Evolutionary conservation across 2,113 vertebrate genomes (phyloP).

Genomic region (Ictidomys tridecemlineatus): DNA sequence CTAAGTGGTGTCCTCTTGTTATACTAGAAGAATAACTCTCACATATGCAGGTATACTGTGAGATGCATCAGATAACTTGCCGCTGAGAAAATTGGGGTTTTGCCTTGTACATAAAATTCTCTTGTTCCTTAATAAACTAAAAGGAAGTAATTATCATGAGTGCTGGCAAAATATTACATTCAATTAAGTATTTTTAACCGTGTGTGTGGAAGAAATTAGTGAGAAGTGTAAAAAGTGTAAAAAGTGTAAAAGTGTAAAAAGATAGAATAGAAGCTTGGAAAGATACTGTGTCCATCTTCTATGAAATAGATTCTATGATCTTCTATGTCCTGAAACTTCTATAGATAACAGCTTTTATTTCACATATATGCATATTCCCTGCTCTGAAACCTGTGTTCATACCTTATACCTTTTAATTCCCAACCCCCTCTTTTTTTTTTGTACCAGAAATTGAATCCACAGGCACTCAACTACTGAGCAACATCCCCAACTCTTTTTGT

Average conservation of each 20-base stretch:
- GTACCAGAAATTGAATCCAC: no score
- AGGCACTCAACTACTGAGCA: no score
- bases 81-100: slow-evolving; percentile 76
- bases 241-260: neutral
- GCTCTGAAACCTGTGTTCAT: neutral
- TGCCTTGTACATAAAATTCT: slow-evolving; percentile 70
- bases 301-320: neutral
- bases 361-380: neutral
- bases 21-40: slow-evolving; percentile 72
- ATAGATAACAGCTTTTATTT: neutral
- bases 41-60: slow-evolving; percentile 67
- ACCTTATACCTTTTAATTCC: neutral
- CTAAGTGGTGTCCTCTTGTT: slow-evolving; percentile 56
- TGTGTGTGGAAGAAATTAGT: slow-evolving; percentile 72
- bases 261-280: neutral
- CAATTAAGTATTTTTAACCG: slow-evolving; percentile 81
- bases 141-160: slow-evolving; percentile 77
- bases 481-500: no score
- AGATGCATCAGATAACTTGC: slow-evolving; percentile 72
- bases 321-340: neutral
- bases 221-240: neutral
- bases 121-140: slow-evolving; percentile 77
- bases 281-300: neutral
- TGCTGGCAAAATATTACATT: slow-evolving; percentile 78
- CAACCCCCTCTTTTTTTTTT: neutral